Conservation (phyloP, 2,113 vertebrate species). For the Eolophus roseicapilla region DNA sequence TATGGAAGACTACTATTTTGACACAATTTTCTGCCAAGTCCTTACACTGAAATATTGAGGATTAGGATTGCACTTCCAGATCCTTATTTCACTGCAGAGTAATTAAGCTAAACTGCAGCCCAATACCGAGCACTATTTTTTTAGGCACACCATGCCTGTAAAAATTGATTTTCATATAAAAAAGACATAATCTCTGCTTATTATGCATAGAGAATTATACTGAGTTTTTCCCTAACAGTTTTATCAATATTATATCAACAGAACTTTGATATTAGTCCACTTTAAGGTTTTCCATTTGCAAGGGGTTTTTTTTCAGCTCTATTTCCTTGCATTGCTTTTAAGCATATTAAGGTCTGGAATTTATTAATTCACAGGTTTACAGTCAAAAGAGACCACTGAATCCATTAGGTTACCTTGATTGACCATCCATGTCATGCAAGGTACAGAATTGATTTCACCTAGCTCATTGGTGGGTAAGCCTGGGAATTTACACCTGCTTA, state of each 20-base stretch:
- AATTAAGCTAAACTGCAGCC: neutral
- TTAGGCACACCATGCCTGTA: neutral
- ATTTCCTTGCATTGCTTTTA: neutral
- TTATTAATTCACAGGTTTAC: neutral
- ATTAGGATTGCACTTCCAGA: neutral
- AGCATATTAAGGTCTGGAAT: neutral
- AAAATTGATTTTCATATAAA: neutral
- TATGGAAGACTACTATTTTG: neutral
- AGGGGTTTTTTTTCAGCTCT: neutral
- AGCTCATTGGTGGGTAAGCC: neutral
- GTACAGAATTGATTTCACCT: neutral
- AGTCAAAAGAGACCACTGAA: neutral
- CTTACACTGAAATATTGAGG: neutral
- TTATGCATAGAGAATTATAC: neutral
- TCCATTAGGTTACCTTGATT: neutral
- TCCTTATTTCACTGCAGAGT: neutral
- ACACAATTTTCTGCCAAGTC: neutral
- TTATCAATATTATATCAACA: neutral
- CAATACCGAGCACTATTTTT: neutral
- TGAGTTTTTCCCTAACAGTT: neutral
- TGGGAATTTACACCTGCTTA: neutral
- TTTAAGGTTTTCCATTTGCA: neutral
- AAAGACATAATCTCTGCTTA: neutral
- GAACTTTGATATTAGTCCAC: neutral
- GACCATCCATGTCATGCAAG: fast-evolving